phyloP scores from a whole-genome alignment of 2,888 invertebrate species.

The Stratiomys singularior region DNA sequence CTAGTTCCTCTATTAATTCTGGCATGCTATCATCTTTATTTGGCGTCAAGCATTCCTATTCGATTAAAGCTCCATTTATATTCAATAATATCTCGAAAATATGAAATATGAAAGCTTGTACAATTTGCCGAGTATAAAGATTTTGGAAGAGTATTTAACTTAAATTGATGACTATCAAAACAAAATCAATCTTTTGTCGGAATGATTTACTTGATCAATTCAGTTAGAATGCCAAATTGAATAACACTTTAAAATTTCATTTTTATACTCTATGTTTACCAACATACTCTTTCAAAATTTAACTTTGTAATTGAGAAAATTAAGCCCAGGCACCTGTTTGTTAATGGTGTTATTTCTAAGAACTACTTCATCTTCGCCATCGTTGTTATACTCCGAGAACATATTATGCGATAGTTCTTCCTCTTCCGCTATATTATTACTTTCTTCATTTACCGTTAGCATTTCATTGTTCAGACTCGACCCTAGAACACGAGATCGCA shows the following conservation, averaged over 20 bases:
- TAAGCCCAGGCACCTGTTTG: constrained; percentile 53
- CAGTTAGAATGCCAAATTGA: too few relatives aligned
- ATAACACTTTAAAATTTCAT: too few relatives aligned
- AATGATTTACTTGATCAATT: too few relatives aligned
- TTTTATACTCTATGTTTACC: too few relatives aligned
- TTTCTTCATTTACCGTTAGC: constrained; percentile 64
- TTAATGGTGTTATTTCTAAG: constrained; percentile 55
- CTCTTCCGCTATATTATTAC: constrained; percentile 45
- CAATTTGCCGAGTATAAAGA: too few relatives aligned
- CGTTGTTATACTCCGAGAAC: constrained; percentile 51
- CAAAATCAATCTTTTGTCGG: too few relatives aligned
- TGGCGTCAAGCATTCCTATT: constrained; percentile 52
- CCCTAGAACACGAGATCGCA: constrained; percentile 58
- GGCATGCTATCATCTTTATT: constrained; percentile 57
- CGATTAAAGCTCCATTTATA: background rate
- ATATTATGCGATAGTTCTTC: background rate
- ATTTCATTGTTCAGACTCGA: constrained; percentile 62
- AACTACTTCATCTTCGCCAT: constrained; percentile 55
- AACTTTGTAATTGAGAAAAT: too few relatives aligned
- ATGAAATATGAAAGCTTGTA: too few relatives aligned
- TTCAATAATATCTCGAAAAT: too few relatives aligned
- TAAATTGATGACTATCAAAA: too few relatives aligned
- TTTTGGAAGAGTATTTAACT: too few relatives aligned
- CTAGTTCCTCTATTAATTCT: constrained; percentile 81
- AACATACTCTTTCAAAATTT: too few relatives aligned